These are phyloP conservation scores for Parus major DNA, from an alignment of 2,113 vertebrate species.

Conservation along the genomic window DNA sequence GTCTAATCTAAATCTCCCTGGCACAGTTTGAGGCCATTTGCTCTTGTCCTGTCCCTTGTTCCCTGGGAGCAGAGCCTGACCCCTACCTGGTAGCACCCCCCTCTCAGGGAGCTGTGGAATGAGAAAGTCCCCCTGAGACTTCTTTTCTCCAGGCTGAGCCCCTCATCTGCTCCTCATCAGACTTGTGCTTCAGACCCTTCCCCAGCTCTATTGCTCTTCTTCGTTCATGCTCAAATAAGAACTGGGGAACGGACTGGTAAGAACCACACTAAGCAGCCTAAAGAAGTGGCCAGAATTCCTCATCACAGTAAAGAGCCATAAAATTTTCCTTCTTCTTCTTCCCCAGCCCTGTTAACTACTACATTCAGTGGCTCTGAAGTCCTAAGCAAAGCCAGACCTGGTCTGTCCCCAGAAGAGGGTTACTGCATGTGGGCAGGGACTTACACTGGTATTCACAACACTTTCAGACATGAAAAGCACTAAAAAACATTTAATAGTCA, in stretches of 20 bases:
- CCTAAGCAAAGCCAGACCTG: not conserved
- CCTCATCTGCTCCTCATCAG: not conserved
- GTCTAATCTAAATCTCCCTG: not conserved
- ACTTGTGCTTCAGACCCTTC: not conserved
- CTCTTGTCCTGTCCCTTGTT: not conserved
- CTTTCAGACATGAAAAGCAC: not conserved
- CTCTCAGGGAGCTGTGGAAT: not conserved
- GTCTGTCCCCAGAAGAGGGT: not conserved
- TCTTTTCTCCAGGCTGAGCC: not conserved
- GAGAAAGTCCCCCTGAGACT: not conserved
- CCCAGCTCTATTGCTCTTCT: not conserved
- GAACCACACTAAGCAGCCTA: not conserved
- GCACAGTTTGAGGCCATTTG: not conserved
- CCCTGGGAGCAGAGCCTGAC: not conserved
- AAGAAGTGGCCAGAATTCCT: not conserved
- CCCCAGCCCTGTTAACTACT: not conserved
- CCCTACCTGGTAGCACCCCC: not conserved
- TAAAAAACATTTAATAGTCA: not conserved
- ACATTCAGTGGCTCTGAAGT: not conserved
- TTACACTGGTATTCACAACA: not conserved
- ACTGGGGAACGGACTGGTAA: not conserved
- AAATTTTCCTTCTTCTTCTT: not conserved
- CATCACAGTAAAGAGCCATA: not conserved
- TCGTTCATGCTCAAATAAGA: not conserved
- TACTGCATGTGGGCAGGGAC: not conserved